phyloP scores from a whole-genome alignment of 2,797 vertebrate species.

The Vespertilio murinus region DNA sequence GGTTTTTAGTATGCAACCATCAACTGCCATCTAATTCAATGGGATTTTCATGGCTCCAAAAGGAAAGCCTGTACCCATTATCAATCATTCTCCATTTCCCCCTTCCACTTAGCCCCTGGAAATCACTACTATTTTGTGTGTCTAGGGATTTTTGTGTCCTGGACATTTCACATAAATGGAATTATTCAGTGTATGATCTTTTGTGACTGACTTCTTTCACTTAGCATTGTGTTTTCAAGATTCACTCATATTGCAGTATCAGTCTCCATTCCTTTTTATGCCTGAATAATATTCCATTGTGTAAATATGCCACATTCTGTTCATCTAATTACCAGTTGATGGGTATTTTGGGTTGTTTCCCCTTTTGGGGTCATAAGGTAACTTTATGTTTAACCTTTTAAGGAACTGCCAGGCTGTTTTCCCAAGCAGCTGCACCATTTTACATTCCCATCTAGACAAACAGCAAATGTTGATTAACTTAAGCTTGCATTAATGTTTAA shows the following conservation, averaged over 20 bases:
- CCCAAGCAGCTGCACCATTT: background rate
- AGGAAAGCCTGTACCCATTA: background rate
- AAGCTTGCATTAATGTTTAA: background rate
- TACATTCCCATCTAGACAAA: background rate
- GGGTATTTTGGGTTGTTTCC: background rate
- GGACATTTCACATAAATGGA: background rate
- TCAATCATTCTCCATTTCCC: background rate
- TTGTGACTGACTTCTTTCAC: background rate
- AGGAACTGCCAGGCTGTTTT: background rate
- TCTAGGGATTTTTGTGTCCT: background rate
- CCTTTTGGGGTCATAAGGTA: background rate
- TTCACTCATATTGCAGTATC: background rate
- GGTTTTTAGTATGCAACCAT: background rate
- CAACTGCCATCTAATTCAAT: background rate
- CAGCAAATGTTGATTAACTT: background rate
- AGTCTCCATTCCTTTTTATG: constrained; percentile 20
- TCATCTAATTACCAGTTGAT: background rate
- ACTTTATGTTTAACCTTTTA: background rate
- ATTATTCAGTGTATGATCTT: background rate
- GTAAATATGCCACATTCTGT: background rate
- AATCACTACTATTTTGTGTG: background rate
- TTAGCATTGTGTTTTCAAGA: background rate
- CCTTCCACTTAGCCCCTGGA: background rate
- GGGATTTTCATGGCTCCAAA: background rate
- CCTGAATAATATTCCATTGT: background rate